A percentile compares a stretch with the other conserved stretches of the same genome.
These are phyloP conservation scores for Myzus persicae DNA, from an alignment of 1,140 invertebrate species.

Conservation along the genomic window DNA sequence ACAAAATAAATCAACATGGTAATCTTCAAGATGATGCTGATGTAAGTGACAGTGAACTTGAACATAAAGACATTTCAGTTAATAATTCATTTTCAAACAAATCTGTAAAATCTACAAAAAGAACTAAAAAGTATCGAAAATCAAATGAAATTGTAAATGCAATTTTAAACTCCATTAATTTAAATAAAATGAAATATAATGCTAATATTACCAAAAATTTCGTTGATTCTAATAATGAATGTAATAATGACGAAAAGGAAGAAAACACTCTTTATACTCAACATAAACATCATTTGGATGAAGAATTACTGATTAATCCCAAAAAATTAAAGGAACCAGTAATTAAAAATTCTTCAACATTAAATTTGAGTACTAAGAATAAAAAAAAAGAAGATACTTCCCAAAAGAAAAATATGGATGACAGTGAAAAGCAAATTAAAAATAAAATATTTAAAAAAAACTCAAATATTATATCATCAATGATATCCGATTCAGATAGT, in stretches of 20 bases:
- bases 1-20: not conserved
- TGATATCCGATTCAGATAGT: constrained; percentile 25
- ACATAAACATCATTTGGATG: not conserved
- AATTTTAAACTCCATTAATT: not conserved
- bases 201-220: not conserved
- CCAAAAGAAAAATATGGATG: not conserved
- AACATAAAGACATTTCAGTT: not conserved
- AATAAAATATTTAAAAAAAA: not conserved
- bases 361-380: constrained; percentile 13
- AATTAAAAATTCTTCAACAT: not conserved
- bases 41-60: not conserved
- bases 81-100: not conserved
- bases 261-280: not conserved
- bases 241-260: not conserved
- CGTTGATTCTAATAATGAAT: not conserved
- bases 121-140: not conserved
- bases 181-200: not conserved
- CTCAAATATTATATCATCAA: not conserved
- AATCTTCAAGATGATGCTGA: not conserved
- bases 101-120: not conserved
- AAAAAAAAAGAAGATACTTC: not conserved
- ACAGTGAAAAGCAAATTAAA: not conserved
- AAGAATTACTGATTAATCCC: not conserved
- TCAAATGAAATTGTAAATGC: not conserved
- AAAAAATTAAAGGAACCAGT: not conserved